Evolutionary conservation across 2,797 vertebrate genomes (phyloP).

Genomic region (Fistularia tabacaria): DNA sequence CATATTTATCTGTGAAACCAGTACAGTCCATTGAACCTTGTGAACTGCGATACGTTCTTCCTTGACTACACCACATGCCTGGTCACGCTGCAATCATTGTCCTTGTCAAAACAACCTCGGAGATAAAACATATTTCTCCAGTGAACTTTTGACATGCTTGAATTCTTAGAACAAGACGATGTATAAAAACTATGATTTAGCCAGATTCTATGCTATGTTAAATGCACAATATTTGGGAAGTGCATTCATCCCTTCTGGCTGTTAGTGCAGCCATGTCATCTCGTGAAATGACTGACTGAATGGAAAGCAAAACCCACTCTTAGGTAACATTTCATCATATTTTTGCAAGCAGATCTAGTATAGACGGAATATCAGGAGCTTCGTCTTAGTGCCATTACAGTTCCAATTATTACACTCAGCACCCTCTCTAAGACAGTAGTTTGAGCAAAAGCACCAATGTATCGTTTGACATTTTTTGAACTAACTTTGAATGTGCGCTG

Average conservation of each 20-base stretch:
- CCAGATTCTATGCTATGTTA: not conserved
- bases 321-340: conserved; percentile 14
- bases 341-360: conserved; percentile 13
- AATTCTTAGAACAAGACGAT: conserved; percentile 21
- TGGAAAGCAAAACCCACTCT: conserved; percentile 11
- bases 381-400: not conserved
- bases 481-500: not conserved
- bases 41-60: conserved; percentile 24
- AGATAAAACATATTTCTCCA: conserved; percentile 15
- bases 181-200: conserved; percentile 11
- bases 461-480: conserved; percentile 1
- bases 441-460: conserved; percentile 29
- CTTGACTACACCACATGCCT: conserved; percentile 27
- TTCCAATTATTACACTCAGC: conserved; percentile 15
- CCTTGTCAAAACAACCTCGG: conserved; percentile 42
- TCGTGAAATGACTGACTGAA: conserved; percentile 24
- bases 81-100: conserved; percentile 33
- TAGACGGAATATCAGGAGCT: not conserved
- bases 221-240: not conserved
- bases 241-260: conserved; percentile 19
- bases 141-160: conserved; percentile 23
- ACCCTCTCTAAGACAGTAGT: not conserved
- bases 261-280: conserved; percentile 24
- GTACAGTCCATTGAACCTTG: conserved; percentile 35
- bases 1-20: conserved; percentile 27